These are phyloP conservation scores for Sinocyclocheilus anophthalmus DNA, from an alignment of 2,113 vertebrate genomes.

Conservation along the genomic window DNA sequence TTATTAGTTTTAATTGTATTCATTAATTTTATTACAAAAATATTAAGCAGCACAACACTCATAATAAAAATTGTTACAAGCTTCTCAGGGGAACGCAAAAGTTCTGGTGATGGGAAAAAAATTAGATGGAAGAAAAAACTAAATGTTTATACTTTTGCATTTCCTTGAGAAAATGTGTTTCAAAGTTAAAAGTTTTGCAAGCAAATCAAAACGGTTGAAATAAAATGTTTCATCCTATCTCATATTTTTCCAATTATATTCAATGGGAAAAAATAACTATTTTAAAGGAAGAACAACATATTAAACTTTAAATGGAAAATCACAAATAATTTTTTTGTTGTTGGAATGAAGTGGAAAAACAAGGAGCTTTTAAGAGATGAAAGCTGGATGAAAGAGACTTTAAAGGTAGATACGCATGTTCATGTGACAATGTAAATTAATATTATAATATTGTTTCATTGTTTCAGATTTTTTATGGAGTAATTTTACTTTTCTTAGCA, in stretches of 20 bases:
- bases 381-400: too few relatives aligned
- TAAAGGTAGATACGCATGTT: too few relatives aligned
- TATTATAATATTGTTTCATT: too few relatives aligned
- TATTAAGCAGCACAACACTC: neutral
- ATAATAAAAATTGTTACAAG: neutral
- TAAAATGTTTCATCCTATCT: neutral
- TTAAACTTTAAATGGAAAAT: neutral
- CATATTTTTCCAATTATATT: neutral
- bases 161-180: neutral
- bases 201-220: neutral
- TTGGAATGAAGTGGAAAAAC: too few relatives aligned
- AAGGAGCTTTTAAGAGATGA: too few relatives aligned
- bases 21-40: neutral
- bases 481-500: neutral
- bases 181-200: neutral
- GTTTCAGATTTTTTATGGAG: neutral
- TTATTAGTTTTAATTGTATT: too few relatives aligned
- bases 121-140: neutral
- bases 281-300: neutral
- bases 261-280: neutral
- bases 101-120: neutral
- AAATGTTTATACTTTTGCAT: neutral
- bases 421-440: too few relatives aligned
- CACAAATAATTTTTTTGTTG: neutral
- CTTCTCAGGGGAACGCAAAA: neutral